phyloP scores from a whole-genome alignment of 2,113 vertebrate genomes.

The Melanostigma gelatinosum region DNA sequence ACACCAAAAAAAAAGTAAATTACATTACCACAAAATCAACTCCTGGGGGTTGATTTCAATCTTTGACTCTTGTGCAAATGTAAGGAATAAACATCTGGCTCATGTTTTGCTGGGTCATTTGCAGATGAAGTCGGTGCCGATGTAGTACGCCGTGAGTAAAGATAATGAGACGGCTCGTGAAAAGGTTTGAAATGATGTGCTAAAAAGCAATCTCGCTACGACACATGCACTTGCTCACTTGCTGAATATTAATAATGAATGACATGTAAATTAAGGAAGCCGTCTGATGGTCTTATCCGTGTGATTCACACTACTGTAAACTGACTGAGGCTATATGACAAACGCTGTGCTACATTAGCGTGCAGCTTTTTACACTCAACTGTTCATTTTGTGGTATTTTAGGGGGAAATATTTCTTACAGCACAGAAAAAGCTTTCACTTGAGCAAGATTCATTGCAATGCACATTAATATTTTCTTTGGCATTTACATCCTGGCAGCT shows the following conservation, averaged over 20 bases:
- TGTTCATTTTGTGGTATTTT: neutral
- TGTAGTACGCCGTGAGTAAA: conserved; percentile 40
- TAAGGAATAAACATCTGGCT: conserved; percentile 65
- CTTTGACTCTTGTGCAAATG: conserved; percentile 42
- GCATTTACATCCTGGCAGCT: conserved; percentile 37
- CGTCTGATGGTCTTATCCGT: conserved; percentile 6
- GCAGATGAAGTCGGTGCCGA: conserved; percentile 43
- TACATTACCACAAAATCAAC: conserved; percentile 25
- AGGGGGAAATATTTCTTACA: neutral
- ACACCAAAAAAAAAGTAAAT: conserved; percentile 32
- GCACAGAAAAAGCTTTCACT: neutral
- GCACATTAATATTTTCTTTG: conserved; percentile 25
- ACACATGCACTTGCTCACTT: conserved; percentile 30
- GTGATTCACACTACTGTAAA: conserved; percentile 3
- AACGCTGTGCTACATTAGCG: neutral
- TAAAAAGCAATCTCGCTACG: conserved; percentile 25
- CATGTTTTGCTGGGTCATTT: conserved; percentile 66
- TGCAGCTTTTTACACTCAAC: conserved; percentile 8
- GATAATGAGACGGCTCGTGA: conserved; percentile 69
- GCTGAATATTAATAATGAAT: conserved; percentile 25
- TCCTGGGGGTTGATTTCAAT: conserved; percentile 28
- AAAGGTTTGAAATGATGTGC: conserved; percentile 55
- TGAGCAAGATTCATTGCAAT: conserved; percentile 5
- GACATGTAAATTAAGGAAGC: conserved; percentile 23
- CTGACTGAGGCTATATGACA: neutral